A percentile compares a stretch with the other conserved stretches of the same genome.
Conservation (phyloP, 2,888 invertebrate species). For the Mesodorylaimus sp. region DNA sequence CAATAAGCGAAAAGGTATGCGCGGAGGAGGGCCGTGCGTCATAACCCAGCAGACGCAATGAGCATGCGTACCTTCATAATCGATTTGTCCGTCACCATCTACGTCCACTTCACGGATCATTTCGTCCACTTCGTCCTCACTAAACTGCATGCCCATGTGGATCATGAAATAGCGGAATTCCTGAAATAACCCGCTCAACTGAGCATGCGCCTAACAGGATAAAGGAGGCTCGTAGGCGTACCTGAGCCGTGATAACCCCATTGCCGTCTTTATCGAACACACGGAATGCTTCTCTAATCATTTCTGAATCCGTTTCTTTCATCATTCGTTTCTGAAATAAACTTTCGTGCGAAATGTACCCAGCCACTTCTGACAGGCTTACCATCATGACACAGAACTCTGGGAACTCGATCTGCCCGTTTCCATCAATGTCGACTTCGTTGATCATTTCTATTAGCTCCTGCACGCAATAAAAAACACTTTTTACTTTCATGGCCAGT, state of each 20-base stretch:
- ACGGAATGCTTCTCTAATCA: constrained; percentile 29
- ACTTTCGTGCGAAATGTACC: no score
- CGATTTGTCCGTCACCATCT: constrained; percentile 5
- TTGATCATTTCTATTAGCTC: constrained; percentile 30
- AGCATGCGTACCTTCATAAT: no score
- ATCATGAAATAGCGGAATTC: constrained; percentile 15
- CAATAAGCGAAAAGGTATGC: no score
- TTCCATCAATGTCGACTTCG: constrained; percentile 29
- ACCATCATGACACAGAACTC: constrained; percentile 31
- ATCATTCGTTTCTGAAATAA: constrained; percentile 29
- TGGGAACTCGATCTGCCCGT: constrained; percentile 27
- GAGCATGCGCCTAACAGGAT: no score
- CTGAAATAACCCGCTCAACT: no score
- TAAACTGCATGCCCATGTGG: constrained; percentile 22
- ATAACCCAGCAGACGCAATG: no score
- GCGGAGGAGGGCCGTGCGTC: no score
- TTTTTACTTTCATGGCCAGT: no score
- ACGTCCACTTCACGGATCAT: constrained; percentile 17
- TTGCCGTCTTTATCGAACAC: constrained; percentile 20
- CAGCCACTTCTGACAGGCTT: no score
- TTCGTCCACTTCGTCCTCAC: constrained; percentile 28
- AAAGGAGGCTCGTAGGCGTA: no score
- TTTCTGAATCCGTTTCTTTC: constrained; percentile 24
- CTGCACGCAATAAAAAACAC: no score
- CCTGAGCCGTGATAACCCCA: constrained; percentile 14